Percentiles rank a stretch among this genome's conserved stretches.
These are phyloP conservation scores for Uropsilus gracilis DNA, from an alignment of 2,113 vertebrate species.

Conservation along the genomic window DNA sequence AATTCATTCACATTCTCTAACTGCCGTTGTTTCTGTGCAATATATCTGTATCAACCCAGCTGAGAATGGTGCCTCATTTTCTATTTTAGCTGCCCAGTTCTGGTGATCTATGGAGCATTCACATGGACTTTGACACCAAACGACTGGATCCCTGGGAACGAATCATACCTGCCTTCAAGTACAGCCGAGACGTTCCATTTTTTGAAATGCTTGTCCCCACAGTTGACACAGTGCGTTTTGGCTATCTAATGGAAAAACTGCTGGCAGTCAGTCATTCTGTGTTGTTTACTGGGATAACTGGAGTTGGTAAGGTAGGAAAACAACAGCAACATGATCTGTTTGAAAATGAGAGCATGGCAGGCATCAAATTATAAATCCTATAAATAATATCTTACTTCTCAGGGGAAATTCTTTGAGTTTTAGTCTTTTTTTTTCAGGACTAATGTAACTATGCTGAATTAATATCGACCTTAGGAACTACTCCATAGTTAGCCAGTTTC, in stretches of 20 bases:
- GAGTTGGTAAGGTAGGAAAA: slow-evolving; percentile 91
- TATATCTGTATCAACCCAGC: not conserved
- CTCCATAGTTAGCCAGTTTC: not conserved
- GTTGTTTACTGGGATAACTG: slow-evolving; percentile 91
- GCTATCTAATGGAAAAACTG: slow-evolving; percentile 93
- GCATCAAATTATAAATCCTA: not conserved
- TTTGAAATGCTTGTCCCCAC: slow-evolving; percentile 95
- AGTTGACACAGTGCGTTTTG: slow-evolving; percentile 91
- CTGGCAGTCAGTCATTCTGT: slow-evolving; percentile 90
- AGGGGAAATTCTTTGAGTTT: not conserved
- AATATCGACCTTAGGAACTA: not conserved
- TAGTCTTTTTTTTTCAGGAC: slow-evolving; percentile 14
- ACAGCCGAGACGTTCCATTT: slow-evolving; percentile 88
- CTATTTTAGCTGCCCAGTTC: slow-evolving; percentile 85
- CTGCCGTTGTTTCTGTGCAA: not conserved
- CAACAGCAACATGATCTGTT: not conserved
- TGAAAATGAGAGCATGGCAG: not conserved
- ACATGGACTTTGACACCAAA: slow-evolving; percentile 89
- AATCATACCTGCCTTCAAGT: slow-evolving; percentile 90
- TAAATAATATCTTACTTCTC: not conserved
- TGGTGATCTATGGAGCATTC: slow-evolving; percentile 89
- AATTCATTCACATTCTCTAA: not conserved
- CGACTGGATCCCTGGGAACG: slow-evolving; percentile 89
- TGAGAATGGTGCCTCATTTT: not conserved
- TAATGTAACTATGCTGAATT: not conserved